Evolutionary conservation across 2,888 invertebrate species (phyloP), one percentile per base, ranked within the genome.

Genomic region (Linyphia triangularis): DNA sequence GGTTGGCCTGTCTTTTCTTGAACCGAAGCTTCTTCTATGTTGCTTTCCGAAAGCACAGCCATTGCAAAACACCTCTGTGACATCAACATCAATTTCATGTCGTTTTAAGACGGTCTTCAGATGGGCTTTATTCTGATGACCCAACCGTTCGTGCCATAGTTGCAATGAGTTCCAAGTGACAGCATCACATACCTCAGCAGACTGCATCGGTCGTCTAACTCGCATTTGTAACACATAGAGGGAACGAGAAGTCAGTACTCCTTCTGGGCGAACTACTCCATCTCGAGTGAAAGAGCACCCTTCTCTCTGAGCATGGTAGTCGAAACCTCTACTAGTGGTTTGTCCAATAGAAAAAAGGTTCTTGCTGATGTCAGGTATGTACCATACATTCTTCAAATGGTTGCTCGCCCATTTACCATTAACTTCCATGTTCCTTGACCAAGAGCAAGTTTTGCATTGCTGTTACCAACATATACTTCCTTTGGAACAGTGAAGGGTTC

Each of bases 1-100:
- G 7, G 75, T 69, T 51, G 75, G 57, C 13, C 24, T 6, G 37
- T 72, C 10, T 4, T n/a, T 59, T 30, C 82, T 30, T 6, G 28
- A 33, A 28, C 37, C 13, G 33, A 65, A 77, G 10, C 33, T n/a
- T 24, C 16, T 19, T 19, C 59, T 24, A 2, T 33, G 57, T 13
- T 43, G 43, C 61, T 75, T 85, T 0, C 77, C 84, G 22, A 65
- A 57, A 0, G 30, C 16, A 24, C 63, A 84, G 13, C 75, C 65
- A 16, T 70, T 65, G n/a, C 84, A 73, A 22, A 65, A 51, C 10
- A 59, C 43, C 3, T 30, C 33, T 16, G 10, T 24, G 2, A 13
- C 28, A 51, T n/a, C n/a, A 1, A 69, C 57, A 16, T 69, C 33
- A 69, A 57, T 33, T 16, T 57, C 69, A 33, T 30, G 57, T 6